A percentile compares a stretch with the other conserved stretches of the same genome.
phyloP scores from a whole-genome alignment of 2,888 invertebrate genomes.

The Cryptosula pallasiana region DNA sequence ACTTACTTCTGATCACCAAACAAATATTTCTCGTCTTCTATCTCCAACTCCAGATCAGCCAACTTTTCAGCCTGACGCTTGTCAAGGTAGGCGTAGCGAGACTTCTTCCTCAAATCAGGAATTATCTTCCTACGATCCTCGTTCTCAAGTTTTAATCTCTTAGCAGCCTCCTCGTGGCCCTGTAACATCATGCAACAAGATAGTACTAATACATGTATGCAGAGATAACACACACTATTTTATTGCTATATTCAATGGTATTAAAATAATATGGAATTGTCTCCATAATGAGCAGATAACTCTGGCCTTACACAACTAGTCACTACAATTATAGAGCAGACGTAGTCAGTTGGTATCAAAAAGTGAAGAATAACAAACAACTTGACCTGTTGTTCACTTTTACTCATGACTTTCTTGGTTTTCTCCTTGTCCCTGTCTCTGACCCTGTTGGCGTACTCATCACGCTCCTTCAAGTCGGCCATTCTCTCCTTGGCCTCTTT shows the following conservation, averaged over 20 bases:
- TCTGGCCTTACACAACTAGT: no score
- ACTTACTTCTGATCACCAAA: conserved; percentile 82
- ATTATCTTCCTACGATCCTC: conserved; percentile 80
- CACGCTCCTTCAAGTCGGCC: conserved; percentile 81
- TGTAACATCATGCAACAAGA: conserved; percentile 28
- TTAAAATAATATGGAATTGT: no score
- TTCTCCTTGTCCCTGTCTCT: conserved; percentile 83
- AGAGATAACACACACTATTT: no score
- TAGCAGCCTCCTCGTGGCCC: conserved; percentile 71
- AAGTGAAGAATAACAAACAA: no score
- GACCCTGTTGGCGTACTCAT: conserved; percentile 84
- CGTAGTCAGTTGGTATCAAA: no score
- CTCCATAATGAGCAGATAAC: no score
- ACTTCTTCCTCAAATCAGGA: conserved; percentile 81
- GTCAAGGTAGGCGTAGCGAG: conserved; percentile 85
- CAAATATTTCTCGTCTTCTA: conserved; percentile 90
- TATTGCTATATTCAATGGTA: no score
- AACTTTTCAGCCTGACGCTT: conserved; percentile 95
- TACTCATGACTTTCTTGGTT: conserved; percentile 65
- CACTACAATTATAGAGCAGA: no score
- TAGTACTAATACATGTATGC: no score
- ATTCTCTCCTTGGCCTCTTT: conserved; percentile 68
- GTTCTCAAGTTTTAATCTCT: conserved; percentile 78
- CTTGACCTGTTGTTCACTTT: conserved; percentile 56
- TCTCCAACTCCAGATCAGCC: conserved; percentile 86